Base-by-base conservation (phyloP, 2,113 vertebrate genomes). In the Ceyx cyanopectus region DNA sequence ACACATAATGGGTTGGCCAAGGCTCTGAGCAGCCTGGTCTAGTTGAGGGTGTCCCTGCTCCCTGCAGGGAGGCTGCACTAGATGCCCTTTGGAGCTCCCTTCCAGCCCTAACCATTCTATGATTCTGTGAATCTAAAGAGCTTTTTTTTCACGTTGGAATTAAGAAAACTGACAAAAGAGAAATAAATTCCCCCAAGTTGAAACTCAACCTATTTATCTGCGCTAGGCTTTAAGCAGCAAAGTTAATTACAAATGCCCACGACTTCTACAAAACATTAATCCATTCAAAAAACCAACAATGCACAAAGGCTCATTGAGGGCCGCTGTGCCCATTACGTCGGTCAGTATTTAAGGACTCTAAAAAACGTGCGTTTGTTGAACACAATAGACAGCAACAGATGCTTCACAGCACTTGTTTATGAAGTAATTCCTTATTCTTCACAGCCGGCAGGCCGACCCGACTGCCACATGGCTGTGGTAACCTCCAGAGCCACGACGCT, bases 301-400 rank as follows among this genome's bases (percentile, higher is more conserved):
- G 73, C 79, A 96, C 94, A 97, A 98, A 96, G 96, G 88, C 97
- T 96, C 89, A 67, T 91, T 95, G 89, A 90, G 66, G 65, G 75
- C 76, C 92, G 45, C 86, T 60, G 84, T n/a, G 40, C 68, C 93
- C 65, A 61, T 94, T 93, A 88, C 66, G 90, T 81, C 95, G 96
- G 79, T 65, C 81, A 91, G 86, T 70, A 78, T 74, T 95, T 85
- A 58, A 95, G 94, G 89, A 90, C 91, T 94, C 69, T 62, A 66
- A 96, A 95, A 94, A 94, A 88, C 6, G 90, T 65, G 75, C 85
- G 65, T 94, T 94, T 73, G 92, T 96, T 53, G 37, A 93, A 95
- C 96, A 97, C 97, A 98, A 97, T 54, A 95, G 95, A 94, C 73
- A 86, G 95, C 87, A 95, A 95, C 91, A 97, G 93, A 96, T 91